These are phyloP conservation scores for Distichodus sexfasciatus DNA, from an alignment of 2,797 vertebrate genomes.

Conservation along the genomic window DNA sequence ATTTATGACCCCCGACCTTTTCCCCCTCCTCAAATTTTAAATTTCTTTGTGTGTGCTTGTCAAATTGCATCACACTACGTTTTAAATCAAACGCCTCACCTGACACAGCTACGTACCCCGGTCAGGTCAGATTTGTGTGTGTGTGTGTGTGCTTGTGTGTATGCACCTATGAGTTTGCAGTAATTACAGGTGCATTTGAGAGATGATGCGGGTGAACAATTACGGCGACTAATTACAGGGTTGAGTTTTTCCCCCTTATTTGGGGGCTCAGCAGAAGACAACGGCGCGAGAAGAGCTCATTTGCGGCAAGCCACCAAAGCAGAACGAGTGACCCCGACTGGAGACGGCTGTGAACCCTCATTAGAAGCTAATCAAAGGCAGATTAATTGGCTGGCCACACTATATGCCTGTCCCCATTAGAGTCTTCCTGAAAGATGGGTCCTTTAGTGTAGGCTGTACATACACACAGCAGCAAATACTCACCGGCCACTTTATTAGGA, in stretches of 20 bases:
- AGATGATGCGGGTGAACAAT: conserved; percentile 48
- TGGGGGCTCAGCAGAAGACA: conserved; percentile 34
- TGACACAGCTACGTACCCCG: not conserved
- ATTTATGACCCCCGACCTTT: conserved; percentile 36
- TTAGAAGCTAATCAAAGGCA: conserved; percentile 55
- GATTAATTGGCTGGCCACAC: conserved; percentile 52
- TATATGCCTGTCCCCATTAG: conserved; percentile 37
- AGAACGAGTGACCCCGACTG: conserved; percentile 54
- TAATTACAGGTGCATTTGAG: conserved; percentile 60
- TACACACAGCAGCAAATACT: not conserved
- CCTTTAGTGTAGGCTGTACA: conserved; percentile 5
- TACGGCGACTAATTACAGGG: conserved; percentile 53
- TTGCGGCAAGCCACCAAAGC: conserved; percentile 53
- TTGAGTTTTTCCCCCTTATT: conserved; percentile 53
- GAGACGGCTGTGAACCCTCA: conserved; percentile 51
- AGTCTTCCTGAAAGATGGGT: conserved; percentile 26
- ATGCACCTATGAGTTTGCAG: conserved; percentile 30
- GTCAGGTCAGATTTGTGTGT: not conserved
- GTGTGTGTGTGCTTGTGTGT: not conserved
- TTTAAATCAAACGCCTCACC: not conserved
- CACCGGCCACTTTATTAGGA: too few relatives aligned
- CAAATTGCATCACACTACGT: not conserved
- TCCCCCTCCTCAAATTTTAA: conserved; percentile 38
- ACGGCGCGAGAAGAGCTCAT: conserved; percentile 47
- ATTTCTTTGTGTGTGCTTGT: conserved; percentile 8